Conservation (phyloP, 2,113 vertebrate species). For the Cynopterus brachyotis region DNA sequence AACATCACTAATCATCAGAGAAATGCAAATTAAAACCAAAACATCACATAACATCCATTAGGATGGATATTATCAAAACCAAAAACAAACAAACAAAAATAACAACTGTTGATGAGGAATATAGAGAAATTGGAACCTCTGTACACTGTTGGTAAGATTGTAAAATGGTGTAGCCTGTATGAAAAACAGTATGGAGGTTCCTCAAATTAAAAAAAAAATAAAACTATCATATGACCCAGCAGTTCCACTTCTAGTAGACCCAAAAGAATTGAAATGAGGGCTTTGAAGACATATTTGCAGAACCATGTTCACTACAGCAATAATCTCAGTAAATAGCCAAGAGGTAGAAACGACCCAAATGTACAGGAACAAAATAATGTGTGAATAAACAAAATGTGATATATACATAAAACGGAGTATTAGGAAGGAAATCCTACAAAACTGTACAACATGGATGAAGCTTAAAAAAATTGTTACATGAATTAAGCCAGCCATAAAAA, state of each 20-base stretch:
- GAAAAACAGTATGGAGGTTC: too few relatives aligned
- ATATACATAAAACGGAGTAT: neutral
- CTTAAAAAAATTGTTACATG: neutral
- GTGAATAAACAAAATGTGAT: too few relatives aligned
- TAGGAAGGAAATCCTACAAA: neutral
- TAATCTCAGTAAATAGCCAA: neutral
- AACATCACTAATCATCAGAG: neutral
- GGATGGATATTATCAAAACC: too few relatives aligned
- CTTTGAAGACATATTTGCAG: neutral
- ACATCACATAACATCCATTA: neutral
- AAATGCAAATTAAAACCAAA: neutral
- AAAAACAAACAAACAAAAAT: neutral
- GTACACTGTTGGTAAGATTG: too few relatives aligned
- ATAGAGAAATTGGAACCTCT: neutral
- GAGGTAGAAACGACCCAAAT: neutral
- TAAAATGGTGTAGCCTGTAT: too few relatives aligned
- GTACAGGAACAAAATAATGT: neutral
- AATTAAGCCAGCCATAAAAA: neutral
- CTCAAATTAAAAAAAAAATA: neutral
- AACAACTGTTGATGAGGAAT: neutral
- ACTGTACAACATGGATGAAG: neutral
- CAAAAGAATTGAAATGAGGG: neutral
- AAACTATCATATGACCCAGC: neutral
- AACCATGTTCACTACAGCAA: too few relatives aligned
- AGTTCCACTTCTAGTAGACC: too few relatives aligned